Evolutionary conservation across 2,113 vertebrate species (phyloP).

Genomic region (Ptilorrhoa leucosticta): DNA sequence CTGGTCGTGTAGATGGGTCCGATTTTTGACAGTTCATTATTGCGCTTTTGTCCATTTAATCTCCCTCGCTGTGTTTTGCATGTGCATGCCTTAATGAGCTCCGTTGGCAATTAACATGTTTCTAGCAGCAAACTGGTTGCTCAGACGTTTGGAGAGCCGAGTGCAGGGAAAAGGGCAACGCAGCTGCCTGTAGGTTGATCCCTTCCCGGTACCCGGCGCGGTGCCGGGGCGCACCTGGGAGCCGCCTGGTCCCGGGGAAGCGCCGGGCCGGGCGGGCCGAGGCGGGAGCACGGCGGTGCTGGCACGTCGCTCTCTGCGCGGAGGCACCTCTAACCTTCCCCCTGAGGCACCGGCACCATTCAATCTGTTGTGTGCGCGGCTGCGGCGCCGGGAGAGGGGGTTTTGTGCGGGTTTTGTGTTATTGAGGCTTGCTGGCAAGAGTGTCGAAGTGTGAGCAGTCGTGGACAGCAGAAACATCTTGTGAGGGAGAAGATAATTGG

Average conservation of each 20-base stretch:
- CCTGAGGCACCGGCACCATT: constrained; percentile 74
- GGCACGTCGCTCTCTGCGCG: constrained; percentile 47
- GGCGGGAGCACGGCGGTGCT: constrained; percentile 16
- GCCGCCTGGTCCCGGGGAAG: not conserved
- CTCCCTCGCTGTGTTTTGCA: constrained; percentile 88
- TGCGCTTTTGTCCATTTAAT: constrained; percentile 90
- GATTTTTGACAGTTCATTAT: constrained; percentile 98
- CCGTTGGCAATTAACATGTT: constrained; percentile 96
- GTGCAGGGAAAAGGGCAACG: constrained; percentile 95
- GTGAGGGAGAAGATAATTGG: constrained; percentile 82
- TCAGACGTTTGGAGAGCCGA: constrained; percentile 88
- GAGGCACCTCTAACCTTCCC: constrained; percentile 71
- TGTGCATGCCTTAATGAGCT: constrained; percentile 94
- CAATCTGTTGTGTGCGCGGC: constrained; percentile 78
- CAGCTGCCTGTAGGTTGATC: constrained; percentile 81
- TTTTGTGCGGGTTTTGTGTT: constrained; percentile 54
- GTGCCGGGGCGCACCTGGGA: constrained; percentile 17
- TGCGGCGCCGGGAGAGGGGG: constrained; percentile 68
- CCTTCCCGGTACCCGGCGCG: constrained; percentile 69
- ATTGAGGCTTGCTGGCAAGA: constrained; percentile 81
- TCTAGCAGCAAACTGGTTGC: constrained; percentile 91
- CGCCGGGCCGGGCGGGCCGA: not conserved
- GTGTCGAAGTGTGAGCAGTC: constrained; percentile 82
- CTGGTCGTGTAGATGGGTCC: constrained; percentile 89
- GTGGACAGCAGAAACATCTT: constrained; percentile 83